phyloP scores from a whole-genome alignment of 2,113 vertebrate genomes.

The Oriolus oriolus region DNA sequence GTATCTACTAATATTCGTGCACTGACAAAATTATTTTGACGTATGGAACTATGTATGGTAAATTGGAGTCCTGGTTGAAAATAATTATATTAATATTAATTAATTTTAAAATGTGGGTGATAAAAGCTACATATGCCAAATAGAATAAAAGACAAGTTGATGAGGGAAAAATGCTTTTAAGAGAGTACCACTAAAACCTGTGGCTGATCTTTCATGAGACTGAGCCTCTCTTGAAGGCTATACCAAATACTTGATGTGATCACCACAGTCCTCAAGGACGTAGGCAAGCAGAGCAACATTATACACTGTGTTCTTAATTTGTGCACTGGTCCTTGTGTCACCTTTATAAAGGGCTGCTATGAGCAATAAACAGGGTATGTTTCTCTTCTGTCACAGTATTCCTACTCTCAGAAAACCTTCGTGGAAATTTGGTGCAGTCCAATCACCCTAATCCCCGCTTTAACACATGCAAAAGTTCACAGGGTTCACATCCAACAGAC shows the following conservation, averaged over 20 bases:
- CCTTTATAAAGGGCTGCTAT: background rate
- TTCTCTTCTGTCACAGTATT: background rate
- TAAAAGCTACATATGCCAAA: background rate
- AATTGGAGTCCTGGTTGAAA: background rate
- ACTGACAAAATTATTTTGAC: background rate
- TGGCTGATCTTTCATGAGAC: background rate
- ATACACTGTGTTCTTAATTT: background rate
- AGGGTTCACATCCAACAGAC: rapidly evolving
- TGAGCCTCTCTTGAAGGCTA: background rate
- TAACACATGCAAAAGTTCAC: background rate
- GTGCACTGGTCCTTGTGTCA: background rate
- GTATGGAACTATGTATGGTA: background rate
- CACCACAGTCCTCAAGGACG: background rate
- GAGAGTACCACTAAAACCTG: background rate
- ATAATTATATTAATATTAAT: background rate
- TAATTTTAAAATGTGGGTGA: background rate
- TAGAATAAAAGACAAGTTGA: background rate
- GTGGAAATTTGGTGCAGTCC: background rate
- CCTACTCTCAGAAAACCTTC: background rate
- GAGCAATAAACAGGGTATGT: background rate
- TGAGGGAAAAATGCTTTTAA: background rate
- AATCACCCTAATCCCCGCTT: background rate
- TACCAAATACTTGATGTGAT: background rate
- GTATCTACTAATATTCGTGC: background rate
- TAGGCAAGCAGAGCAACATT: background rate